phyloP scores from a whole-genome alignment of 1,140 invertebrate species.

The Manduca sexta region DNA sequence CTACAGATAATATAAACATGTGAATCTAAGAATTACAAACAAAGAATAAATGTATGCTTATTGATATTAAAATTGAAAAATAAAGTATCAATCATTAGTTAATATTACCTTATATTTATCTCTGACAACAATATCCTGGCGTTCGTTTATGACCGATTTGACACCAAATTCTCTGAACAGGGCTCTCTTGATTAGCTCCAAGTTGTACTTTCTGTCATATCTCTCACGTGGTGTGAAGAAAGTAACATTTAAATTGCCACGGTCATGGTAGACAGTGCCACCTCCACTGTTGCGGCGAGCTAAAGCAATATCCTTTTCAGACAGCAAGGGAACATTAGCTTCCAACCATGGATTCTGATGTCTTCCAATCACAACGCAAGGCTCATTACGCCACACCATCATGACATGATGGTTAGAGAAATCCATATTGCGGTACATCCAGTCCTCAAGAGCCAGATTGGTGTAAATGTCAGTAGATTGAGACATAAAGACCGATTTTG shows the following conservation, averaged over 20 bases:
- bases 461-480: conserved; percentile 91
- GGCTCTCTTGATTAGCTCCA: conserved; percentile 87
- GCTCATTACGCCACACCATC: conserved; percentile 93
- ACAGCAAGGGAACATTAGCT: conserved; percentile 80
- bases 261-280: conserved; percentile 96
- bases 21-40: no score
- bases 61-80: background rate
- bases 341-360: conserved; percentile 98
- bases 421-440: conserved; percentile 91
- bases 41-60: no score
- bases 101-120: conserved; percentile 86
- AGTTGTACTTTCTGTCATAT: conserved; percentile 89
- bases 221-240: conserved; percentile 87
- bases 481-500: conserved; percentile 93
- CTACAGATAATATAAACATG: no score
- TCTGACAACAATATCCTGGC: conserved; percentile 89
- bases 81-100: background rate
- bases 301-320: conserved; percentile 78
- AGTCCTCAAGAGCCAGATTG: conserved; percentile 95
- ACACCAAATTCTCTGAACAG: conserved; percentile 86
- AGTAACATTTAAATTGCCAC: conserved; percentile 93
- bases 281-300: conserved; percentile 96
- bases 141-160: conserved; percentile 81
- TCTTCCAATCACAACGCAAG: conserved; percentile 95
- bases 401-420: conserved; percentile 88